These are phyloP conservation scores for Apostichopus parvimensis DNA, from an alignment of 35 echinoderm and acorn worm species.

Conservation along the genomic window DNA sequence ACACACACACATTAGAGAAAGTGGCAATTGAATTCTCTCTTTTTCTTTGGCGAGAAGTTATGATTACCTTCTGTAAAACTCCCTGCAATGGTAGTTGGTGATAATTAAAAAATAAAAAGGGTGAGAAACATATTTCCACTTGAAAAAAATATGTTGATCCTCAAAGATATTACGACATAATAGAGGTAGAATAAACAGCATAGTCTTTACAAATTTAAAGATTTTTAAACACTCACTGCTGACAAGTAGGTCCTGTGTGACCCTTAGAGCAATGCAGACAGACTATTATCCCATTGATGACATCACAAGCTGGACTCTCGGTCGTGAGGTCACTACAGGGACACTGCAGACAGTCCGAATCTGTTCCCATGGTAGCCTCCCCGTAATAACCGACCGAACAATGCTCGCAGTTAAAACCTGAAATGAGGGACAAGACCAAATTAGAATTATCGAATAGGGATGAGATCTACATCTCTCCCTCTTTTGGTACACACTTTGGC, in stretches of 20 bases:
- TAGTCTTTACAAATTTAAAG: neutral
- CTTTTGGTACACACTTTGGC: too few relatives aligned
- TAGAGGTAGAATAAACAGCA: neutral
- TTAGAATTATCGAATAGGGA: too few relatives aligned
- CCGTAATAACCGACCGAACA: conserved; percentile 91
- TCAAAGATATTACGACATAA: too few relatives aligned
- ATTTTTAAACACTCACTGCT: conserved; percentile 64
- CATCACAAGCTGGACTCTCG: conserved; percentile 45
- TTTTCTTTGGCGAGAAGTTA: too few relatives aligned
- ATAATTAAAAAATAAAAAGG: too few relatives aligned
- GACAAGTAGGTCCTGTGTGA: conserved; percentile 82
- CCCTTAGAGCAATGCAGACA: conserved; percentile 75
- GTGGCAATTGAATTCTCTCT: too few relatives aligned
- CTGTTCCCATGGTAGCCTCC: conserved; percentile 77
- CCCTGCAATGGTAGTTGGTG: too few relatives aligned
- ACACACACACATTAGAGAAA: neutral
- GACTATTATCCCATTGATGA: conserved; percentile 70
- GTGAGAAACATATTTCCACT: too few relatives aligned
- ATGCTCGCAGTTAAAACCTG: conserved; percentile 87
- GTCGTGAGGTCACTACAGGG: conserved; percentile 76
- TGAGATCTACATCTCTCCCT: too few relatives aligned
- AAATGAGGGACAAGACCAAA: neutral
- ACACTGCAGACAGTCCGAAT: conserved; percentile 73
- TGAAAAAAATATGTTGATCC: too few relatives aligned
- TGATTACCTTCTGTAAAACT: too few relatives aligned